Percentiles rank a stretch among this genome's conserved stretches.
These are phyloP conservation scores for Aelia acuminata DNA, from an alignment of 2,888 invertebrate genomes.

Conservation along the genomic window DNA sequence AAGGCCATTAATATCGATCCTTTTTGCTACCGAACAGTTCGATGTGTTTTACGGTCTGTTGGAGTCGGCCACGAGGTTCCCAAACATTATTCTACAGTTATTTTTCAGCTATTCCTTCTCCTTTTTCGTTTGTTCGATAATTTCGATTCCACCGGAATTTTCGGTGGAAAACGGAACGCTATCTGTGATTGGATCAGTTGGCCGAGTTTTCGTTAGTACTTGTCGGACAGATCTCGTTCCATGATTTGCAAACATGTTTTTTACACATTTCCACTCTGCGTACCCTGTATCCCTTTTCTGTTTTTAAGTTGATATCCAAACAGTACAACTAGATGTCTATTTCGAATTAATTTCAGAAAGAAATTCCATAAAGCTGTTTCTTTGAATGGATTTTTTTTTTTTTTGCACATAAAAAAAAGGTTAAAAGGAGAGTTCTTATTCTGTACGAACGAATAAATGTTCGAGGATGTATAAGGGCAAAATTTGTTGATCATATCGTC, in stretches of 20 bases:
- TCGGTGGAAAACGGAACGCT: background rate
- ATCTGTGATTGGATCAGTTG: background rate
- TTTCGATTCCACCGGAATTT: background rate
- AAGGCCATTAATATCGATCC: background rate
- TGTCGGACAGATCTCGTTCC: background rate
- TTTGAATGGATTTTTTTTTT: no score
- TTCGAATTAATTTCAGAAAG: no score
- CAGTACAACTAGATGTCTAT: no score
- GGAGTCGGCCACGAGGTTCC: background rate
- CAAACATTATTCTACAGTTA: background rate
- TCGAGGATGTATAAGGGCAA: no score
- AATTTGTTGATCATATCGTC: no score
- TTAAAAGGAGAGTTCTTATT: no score
- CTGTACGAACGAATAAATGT: no score
- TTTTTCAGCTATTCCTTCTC: background rate
- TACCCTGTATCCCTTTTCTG: no score
- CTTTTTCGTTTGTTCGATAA: background rate
- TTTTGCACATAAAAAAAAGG: no score
- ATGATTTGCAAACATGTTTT: background rate
- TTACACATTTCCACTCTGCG: background rate
- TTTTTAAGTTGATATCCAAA: no score
- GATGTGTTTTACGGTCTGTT: slow-evolving; percentile 6
- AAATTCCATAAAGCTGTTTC: no score
- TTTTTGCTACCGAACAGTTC: background rate
- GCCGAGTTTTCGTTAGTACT: background rate